Evolutionary conservation across 2,113 vertebrate genomes (phyloP).

Genomic region (Herpailurus yagouaroundi): DNA sequence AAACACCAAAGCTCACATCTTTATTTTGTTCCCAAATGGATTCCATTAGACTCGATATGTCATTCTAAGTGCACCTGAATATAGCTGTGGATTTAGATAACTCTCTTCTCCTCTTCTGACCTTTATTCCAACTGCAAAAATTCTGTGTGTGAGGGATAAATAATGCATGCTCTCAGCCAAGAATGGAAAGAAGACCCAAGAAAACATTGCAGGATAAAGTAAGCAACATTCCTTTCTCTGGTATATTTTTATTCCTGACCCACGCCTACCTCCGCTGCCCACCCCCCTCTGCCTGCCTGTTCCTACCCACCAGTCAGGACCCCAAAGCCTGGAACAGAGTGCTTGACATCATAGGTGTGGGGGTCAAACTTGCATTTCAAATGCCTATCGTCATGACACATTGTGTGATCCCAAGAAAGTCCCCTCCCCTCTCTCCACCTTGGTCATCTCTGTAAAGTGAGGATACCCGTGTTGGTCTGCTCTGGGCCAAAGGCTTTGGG

Average conservation of each 20-base stretch:
- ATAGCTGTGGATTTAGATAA: constrained; percentile 38
- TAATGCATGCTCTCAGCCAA: constrained; percentile 61
- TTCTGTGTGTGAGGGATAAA: constrained; percentile 65
- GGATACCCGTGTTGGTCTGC: background rate
- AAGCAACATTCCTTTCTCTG: background rate
- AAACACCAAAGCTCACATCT: background rate
- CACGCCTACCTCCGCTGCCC: background rate
- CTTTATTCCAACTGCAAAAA: constrained; percentile 57
- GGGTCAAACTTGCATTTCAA: background rate
- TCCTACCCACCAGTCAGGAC: background rate
- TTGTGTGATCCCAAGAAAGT: background rate
- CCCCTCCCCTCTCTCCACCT: background rate
- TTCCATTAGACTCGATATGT: constrained; percentile 22
- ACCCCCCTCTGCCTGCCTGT: background rate
- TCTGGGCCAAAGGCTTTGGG: background rate
- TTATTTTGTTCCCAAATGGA: constrained; percentile 30
- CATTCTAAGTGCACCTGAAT: constrained; percentile 12
- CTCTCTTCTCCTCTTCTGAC: constrained; percentile 50
- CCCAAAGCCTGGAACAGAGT: background rate
- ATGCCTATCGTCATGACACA: background rate
- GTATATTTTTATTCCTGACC: background rate
- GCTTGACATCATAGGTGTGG: background rate
- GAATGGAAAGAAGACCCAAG: constrained; percentile 24
- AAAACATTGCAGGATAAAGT: background rate
- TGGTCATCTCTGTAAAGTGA: background rate